Evolutionary conservation across 2,888 invertebrate genomes (phyloP), one percentile per base, ranked within the genome.

Genomic region (Agrotis ipsilon): DNA sequence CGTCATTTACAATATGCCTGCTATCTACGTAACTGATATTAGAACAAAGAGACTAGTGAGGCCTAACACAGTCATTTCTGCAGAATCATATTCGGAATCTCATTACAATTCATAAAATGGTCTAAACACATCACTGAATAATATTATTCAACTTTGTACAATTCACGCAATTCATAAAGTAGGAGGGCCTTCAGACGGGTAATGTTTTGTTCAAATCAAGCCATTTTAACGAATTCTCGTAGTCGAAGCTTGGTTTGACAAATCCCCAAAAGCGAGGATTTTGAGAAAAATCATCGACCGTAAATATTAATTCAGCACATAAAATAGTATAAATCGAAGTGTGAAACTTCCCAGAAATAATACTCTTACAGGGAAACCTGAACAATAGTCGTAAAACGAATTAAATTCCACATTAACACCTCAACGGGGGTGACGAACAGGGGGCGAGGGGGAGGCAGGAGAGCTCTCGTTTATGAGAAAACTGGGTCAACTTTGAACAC

Each of bases 401-500:
- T 81, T 79, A 75, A 78, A 83, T 72, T 76, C 19, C 72, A 80
- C 80, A 85, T 85, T 79, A 84, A 61, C 86, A 85, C 70, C 73
- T 80, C 66, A 55, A 46, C 61, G 46, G 13, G 52, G 60, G 49
- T 16, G 32, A 13, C 16, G 49, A 21, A 13, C 9, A 5, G 19
- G 5, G 32, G 45, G n/a, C 11, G 55, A n/a, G n/a, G 27, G 49
- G 32, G 13, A 52, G 48, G 19, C 7, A 24, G 43, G 19, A 39
- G 46, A 21, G 27, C 5, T 27, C 57, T 39, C 66, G 58, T 64
- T 66, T 62, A 58, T 59, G 46, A 67, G 70, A 82, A 65, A 82
- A 81, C 78, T 80, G 69, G 85, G 83, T 86, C 86, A 86, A 75
- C 83, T 78, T 82, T 76, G 79, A 78, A 79, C 77, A 70, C 68